A percentile compares a stretch with the other conserved stretches of the same genome.
These are phyloP conservation scores for Egretta garzetta DNA, from an alignment of 2,113 vertebrate species.

Conservation along the genomic window DNA sequence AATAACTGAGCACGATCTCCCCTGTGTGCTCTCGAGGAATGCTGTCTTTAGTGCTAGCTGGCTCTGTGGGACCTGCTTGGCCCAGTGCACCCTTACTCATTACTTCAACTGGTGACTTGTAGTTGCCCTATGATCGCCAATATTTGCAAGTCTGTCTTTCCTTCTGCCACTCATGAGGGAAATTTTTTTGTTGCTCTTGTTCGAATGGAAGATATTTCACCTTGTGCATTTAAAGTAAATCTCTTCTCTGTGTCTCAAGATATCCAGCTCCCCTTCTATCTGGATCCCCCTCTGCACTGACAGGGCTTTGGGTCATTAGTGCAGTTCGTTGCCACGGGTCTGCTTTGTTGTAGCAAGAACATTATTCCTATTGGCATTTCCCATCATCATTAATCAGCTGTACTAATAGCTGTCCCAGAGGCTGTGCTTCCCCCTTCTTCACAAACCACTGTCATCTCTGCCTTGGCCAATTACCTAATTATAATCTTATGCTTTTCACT, in stretches of 20 bases:
- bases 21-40: not conserved
- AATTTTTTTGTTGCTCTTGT: not conserved
- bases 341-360: not conserved
- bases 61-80: not conserved
- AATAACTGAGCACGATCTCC: not conserved
- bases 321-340: not conserved
- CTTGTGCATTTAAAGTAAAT: not conserved
- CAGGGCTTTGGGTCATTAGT: not conserved
- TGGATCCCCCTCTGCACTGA: rapidly evolving
- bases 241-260: not conserved
- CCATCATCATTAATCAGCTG: not conserved
- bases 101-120: not conserved
- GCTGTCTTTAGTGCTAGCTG: not conserved
- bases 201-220: not conserved
- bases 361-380: not conserved
- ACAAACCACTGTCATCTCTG: not conserved
- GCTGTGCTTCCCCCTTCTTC: not conserved
- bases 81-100: not conserved
- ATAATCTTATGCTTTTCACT: not conserved
- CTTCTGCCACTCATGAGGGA: not conserved
- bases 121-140: not conserved
- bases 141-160: not conserved
- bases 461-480: not conserved
- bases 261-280: not conserved
- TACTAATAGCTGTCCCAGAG: not conserved